These are phyloP conservation scores for Cavia aperea DNA, from an alignment of 2,113 vertebrate species.

Conservation along the genomic window DNA sequence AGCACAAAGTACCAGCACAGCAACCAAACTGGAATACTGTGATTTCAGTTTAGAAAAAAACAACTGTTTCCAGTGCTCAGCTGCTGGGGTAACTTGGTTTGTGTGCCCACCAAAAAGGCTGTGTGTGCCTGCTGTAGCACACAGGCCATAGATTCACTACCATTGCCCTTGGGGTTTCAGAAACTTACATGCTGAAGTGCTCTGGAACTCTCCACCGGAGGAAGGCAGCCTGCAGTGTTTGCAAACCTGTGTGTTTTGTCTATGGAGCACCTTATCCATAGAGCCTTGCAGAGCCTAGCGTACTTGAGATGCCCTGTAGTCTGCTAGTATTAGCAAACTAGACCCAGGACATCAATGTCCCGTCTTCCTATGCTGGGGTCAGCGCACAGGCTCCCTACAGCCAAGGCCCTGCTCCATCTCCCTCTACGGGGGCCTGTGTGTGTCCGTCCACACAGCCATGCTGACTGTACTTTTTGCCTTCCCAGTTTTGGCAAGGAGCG, in stretches of 20 bases:
- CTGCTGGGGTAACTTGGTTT: not conserved
- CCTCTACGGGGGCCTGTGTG: rapidly evolving
- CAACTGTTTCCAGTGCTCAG: not conserved
- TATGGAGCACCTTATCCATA: rapidly evolving
- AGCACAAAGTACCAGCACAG: not conserved
- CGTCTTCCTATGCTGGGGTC: not conserved
- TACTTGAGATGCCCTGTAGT: not conserved
- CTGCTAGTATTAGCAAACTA: not conserved
- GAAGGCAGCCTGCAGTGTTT: rapidly evolving
- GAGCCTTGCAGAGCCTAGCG: not conserved
- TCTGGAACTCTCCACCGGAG: not conserved
- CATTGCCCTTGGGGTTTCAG: not conserved
- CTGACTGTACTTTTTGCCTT: constrained; percentile 52
- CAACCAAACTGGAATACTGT: not conserved
- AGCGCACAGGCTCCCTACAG: not conserved
- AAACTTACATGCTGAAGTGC: not conserved
- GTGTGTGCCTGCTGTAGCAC: not conserved
- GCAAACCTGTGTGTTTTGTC: not conserved
- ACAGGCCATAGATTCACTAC: not conserved
- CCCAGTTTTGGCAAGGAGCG: constrained; percentile 92
- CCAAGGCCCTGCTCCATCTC: not conserved
- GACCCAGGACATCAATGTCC: too few species aligned
- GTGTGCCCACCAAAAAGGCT: not conserved
- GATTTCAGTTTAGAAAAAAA: not conserved
- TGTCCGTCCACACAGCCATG: rapidly evolving